phyloP scores from a whole-genome alignment of 2,888 invertebrate genomes.

The Teinopalpus imperialis region DNA sequence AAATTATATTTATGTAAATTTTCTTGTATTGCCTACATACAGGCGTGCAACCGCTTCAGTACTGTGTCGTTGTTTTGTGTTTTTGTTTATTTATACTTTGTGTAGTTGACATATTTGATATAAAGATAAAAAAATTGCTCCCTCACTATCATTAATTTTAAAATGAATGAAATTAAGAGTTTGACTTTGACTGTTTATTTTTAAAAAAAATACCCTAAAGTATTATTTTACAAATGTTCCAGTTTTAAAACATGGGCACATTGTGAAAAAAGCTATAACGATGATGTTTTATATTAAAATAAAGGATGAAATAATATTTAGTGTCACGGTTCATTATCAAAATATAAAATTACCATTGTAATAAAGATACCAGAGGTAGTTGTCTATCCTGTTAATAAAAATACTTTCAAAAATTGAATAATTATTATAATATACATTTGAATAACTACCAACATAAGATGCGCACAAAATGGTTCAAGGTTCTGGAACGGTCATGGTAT shows the following conservation, averaged over 20 bases:
- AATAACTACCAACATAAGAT: slow-evolving; percentile 22
- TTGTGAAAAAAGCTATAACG: too few relatives aligned
- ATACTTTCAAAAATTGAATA: slow-evolving; percentile 26
- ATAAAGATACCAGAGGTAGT: slow-evolving; percentile 55
- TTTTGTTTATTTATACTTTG: slow-evolving; percentile 67
- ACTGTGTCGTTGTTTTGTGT: slow-evolving; percentile 70
- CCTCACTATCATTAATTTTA: slow-evolving; percentile 62
- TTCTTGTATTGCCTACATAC: slow-evolving; percentile 65
- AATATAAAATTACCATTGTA: too few relatives aligned
- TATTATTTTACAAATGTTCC: too few relatives aligned
- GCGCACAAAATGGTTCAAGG: slow-evolving; percentile 75
- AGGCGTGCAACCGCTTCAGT: slow-evolving; percentile 76
- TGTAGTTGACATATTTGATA: slow-evolving; percentile 59
- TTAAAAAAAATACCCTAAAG: too few relatives aligned
- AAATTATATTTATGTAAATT: slow-evolving; percentile 28
- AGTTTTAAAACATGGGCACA: too few relatives aligned
- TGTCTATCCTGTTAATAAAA: slow-evolving; percentile 35
- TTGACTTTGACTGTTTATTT: slow-evolving; percentile 80
- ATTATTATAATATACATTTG: too few relatives aligned
- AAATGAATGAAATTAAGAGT: slow-evolving; percentile 66
- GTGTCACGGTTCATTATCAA: too few relatives aligned
- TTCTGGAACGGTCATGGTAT: slow-evolving; percentile 55
- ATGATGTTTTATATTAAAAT: too few relatives aligned
- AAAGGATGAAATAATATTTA: too few relatives aligned
- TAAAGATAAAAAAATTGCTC: slow-evolving; percentile 56